A percentile compares a stretch with the other conserved stretches of the same genome.
Evolutionary conservation across 1,140 invertebrate species (phyloP).

Genomic region (Diorhabda elongata): DNA sequence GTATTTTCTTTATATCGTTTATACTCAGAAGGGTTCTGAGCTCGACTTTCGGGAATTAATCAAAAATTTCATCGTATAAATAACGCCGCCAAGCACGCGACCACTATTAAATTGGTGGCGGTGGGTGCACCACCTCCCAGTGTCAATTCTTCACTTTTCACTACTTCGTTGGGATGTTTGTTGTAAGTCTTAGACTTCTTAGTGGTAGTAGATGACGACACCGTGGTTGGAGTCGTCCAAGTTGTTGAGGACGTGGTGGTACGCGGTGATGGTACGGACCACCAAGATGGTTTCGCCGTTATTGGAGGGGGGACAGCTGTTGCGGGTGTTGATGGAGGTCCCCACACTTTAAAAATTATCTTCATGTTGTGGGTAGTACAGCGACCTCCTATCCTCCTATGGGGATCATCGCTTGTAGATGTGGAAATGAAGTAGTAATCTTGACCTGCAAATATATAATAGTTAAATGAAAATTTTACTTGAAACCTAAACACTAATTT

Average conservation of each 20-base stretch:
- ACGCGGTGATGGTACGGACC: constrained; percentile 43
- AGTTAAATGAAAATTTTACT: no score
- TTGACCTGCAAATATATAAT: constrained; percentile 56
- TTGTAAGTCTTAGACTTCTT: constrained; percentile 59
- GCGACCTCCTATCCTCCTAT: constrained; percentile 77
- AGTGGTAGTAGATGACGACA: constrained; percentile 37
- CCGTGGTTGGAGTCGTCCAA: constrained; percentile 36
- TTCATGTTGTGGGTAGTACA: constrained; percentile 94
- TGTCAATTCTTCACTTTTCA: constrained; percentile 87
- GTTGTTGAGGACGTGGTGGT: constrained; percentile 42
- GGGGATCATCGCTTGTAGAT: constrained; percentile 85
- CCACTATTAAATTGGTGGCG: constrained; percentile 23
- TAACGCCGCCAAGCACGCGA: constrained; percentile 31
- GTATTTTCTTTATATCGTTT: constrained; percentile 2
- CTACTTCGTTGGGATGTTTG: constrained; percentile 86
- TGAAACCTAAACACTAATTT: no score
- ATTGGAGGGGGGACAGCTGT: constrained; percentile 36
- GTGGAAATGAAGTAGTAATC: constrained; percentile 96
- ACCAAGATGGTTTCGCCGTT: constrained; percentile 23
- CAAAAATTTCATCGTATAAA: constrained; percentile 40
- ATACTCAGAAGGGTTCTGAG: neutral
- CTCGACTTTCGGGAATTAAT: constrained; percentile 14
- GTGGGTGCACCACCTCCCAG: constrained; percentile 31
- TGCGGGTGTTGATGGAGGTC: constrained; percentile 49
- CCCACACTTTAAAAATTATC: constrained; percentile 83